phyloP scores from a whole-genome alignment of 1,140 invertebrate species.

The Leptopilina clavipes region DNA sequence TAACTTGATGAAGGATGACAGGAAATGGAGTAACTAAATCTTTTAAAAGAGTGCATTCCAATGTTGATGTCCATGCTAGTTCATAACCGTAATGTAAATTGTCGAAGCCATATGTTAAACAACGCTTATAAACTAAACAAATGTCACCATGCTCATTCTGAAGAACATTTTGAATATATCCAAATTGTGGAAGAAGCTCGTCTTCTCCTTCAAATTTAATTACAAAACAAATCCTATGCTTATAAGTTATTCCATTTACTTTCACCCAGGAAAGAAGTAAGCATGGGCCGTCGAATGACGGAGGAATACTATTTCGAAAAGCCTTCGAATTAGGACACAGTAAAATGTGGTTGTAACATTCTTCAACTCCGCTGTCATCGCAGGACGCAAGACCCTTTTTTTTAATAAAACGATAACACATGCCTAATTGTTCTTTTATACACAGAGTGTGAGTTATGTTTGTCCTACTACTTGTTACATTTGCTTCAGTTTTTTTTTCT shows the following conservation, averaged over 20 bases:
- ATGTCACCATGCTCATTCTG: conserved; percentile 1
- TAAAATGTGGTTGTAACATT: background rate
- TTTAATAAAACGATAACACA: background rate
- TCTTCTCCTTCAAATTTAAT: background rate
- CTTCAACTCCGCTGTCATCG: conserved; percentile 2
- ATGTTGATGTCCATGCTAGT: background rate
- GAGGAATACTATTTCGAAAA: background rate
- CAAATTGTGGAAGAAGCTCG: background rate
- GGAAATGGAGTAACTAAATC: conserved; percentile 5
- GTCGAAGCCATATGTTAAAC: background rate
- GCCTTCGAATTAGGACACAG: background rate
- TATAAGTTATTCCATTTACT: background rate
- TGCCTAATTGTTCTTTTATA: background rate
- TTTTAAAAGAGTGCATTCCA: background rate
- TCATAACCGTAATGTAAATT: background rate
- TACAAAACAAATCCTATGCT: background rate
- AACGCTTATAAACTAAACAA: conserved; percentile 7
- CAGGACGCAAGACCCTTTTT: background rate
- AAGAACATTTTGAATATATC: conserved; percentile 1
- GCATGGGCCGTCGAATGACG: background rate
- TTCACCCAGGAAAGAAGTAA: background rate
- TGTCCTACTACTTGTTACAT: background rate
- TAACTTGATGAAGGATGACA: background rate
- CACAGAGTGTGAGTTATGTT: background rate
- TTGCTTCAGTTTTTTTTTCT: background rate